Percentiles rank a stretch among this genome's conserved stretches.
Evolutionary conservation across 30 jellyfish, hydroid and myxozoan genomes (phyloP).

Genomic region (Hydra vulgaris): DNA sequence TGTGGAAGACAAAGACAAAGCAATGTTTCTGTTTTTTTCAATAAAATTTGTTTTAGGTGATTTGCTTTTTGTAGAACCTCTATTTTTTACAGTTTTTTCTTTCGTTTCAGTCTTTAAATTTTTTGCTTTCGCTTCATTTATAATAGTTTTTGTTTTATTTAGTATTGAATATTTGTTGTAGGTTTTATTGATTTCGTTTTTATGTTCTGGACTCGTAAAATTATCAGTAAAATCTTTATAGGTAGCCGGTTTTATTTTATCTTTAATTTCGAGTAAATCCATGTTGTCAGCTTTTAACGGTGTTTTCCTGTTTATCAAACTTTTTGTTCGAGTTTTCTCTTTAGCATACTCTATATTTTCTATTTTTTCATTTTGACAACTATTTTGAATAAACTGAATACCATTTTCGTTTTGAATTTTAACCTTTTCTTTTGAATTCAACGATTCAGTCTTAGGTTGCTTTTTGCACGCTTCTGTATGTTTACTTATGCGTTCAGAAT

Average conservation of each 20-base stretch:
- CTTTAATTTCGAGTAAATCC: background rate
- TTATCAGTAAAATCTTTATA: background rate
- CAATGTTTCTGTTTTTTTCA: constrained; percentile 18
- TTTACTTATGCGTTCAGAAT: background rate
- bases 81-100: background rate
- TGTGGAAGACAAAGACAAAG: background rate
- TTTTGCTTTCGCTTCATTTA: background rate
- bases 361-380: background rate
- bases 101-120: background rate
- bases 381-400: background rate
- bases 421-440: background rate
- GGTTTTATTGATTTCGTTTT: no score
- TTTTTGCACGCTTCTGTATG: no score
- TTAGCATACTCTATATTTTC: background rate
- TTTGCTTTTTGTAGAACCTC: background rate
- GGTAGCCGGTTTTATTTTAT: background rate
- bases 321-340: background rate
- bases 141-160: background rate
- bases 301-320: background rate
- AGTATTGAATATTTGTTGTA: background rate
- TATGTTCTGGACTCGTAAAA: background rate
- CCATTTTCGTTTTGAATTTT: background rate
- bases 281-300: background rate
- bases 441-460: background rate
- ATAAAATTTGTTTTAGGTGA: constrained; percentile 16